These are phyloP conservation scores for Nyctalus aviator DNA, from an alignment of 2,797 vertebrate species.

Conservation along the genomic window DNA sequence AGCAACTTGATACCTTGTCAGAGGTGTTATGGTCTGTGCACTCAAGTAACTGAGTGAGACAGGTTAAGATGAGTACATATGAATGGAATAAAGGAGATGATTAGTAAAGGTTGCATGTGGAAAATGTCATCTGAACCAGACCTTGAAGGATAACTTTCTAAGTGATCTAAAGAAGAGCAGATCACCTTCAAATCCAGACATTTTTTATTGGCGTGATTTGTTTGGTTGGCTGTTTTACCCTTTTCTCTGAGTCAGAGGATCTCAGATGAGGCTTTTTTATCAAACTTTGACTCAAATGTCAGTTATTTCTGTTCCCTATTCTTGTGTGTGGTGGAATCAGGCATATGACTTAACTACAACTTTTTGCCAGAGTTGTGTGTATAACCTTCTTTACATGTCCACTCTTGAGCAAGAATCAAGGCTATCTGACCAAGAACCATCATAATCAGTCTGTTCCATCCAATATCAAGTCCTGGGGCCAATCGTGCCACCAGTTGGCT, in stretches of 20 bases:
- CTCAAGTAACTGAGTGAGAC: neutral
- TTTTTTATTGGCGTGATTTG: neutral
- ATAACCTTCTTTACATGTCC: neutral
- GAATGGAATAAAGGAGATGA: neutral
- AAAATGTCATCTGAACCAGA: neutral
- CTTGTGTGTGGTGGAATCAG: neutral
- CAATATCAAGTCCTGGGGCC: neutral
- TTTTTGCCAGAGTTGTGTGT: neutral
- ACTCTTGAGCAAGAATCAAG: neutral
- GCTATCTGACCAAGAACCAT: neutral
- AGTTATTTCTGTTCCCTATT: neutral
- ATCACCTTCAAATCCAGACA: neutral
- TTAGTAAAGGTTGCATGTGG: conserved; percentile 3
- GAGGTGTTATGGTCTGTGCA: neutral
- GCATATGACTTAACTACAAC: neutral
- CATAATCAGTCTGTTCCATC: neutral
- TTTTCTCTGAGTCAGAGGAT: conserved; percentile 25
- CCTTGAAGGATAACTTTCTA: conserved; percentile 9
- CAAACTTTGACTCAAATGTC: neutral
- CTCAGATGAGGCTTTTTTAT: neutral
- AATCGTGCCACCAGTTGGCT: conserved; percentile 20
- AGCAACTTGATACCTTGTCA: conserved; percentile 22
- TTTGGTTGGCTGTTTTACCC: neutral
- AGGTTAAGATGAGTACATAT: neutral
- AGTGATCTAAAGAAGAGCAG: neutral